Evolutionary conservation across 1,140 invertebrate genomes (phyloP), one percentile per base, ranked within the genome.

Genomic region (Zophobas morio): DNA sequence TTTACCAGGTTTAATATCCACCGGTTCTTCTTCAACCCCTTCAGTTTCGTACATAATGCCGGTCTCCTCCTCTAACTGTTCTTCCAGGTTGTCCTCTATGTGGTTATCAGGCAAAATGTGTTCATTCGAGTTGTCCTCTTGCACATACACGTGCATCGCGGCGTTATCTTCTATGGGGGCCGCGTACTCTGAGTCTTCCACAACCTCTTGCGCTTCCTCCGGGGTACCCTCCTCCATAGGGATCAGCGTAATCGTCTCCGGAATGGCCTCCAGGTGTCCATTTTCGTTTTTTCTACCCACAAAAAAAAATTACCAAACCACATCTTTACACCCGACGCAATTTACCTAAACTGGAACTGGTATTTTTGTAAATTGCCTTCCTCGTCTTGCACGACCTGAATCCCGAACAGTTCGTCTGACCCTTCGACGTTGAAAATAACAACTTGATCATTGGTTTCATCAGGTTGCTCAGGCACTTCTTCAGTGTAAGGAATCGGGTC

Each of bases 301-400:
- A 20, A 20, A 20, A 20, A 0, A 3, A 73, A 54, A 54, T 51
- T n/a, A 51, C 35, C 8, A 60, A 60, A 60, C 39, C 33, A 8
- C 33, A 32, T 5, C n/a, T 20, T 20, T 20, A 20, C 20, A 20
- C 20, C 20, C 20, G 20, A 20, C 20, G 53, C 70, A 20, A 70
- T 77, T 60, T 79, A 85, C 84, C 83, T 81, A 49, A 84, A 81
- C 78, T 82, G 78, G 74, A 84, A 84, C 51, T 84, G 82, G 51
- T 83, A 84, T 78, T 82, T 85, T 40, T 82, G 81, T 36, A 82
- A 49, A 74, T 82, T 83, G 47, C 83, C 84, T 4, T 80, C 79
- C 49, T 84, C 80, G 79, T 85, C 84, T 56, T 79, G 78, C 34
- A 78, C 75, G 6, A 84, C 34, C 74, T 84, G 82, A 8, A 85